phyloP scores from a whole-genome alignment of 2,113 vertebrate genomes.

The Ia io region DNA sequence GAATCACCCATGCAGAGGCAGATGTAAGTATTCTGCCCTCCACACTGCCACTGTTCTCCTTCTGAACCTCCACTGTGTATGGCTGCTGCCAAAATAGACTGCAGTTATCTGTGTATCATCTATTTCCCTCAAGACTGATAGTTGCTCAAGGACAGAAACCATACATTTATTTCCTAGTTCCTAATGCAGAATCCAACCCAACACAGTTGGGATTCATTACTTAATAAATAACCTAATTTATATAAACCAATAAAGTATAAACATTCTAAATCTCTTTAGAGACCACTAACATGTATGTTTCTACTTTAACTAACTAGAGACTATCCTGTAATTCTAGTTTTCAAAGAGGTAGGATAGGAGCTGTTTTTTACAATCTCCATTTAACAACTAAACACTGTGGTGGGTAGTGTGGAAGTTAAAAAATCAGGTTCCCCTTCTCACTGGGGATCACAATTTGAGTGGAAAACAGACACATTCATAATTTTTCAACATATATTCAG shows the following conservation, averaged over 20 bases:
- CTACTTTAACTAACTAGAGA: neutral
- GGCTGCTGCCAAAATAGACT: neutral
- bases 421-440: neutral
- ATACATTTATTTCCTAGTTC: neutral
- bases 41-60: neutral
- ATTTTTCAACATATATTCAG: slow-evolving; percentile 20
- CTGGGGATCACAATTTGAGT: neutral
- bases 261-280: slow-evolving; percentile 31
- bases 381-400: slow-evolving; percentile 1
- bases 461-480: neutral
- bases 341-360: neutral
- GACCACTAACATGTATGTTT: neutral
- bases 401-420: neutral
- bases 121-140: neutral
- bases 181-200: neutral
- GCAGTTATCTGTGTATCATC: neutral
- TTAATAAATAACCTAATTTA: neutral
- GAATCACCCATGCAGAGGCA: neutral
- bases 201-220: neutral
- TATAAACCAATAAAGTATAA: neutral
- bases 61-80: neutral
- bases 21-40: neutral
- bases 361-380: neutral
- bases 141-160: neutral
- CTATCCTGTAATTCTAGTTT: neutral